These are phyloP conservation scores for Oostethus manadensis DNA, from an alignment of 2,113 vertebrate genomes.

Conservation along the genomic window DNA sequence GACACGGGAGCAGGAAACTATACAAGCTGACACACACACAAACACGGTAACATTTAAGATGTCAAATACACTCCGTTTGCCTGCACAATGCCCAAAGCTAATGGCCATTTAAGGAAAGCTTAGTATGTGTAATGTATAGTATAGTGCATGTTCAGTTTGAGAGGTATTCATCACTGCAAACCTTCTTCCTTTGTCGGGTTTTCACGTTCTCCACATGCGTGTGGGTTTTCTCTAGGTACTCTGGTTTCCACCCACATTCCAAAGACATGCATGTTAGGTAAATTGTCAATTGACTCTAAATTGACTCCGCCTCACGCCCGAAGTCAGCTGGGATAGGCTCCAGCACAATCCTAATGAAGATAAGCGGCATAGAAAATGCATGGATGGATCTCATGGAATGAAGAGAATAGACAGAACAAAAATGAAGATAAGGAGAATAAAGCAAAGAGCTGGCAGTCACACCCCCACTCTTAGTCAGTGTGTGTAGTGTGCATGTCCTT, in stretches of 20 bases:
- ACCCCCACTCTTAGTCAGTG: slow-evolving; percentile 35
- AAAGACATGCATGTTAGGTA: no score
- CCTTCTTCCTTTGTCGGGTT: no score
- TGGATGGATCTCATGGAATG: slow-evolving; percentile 22
- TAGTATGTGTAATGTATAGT: background rate
- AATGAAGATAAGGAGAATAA: slow-evolving; percentile 43
- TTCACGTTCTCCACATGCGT: no score
- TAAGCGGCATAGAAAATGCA: no score
- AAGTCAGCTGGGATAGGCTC: no score
- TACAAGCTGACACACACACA: slow-evolving; percentile 52
- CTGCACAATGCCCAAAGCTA: slow-evolving; percentile 3
- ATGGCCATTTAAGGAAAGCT: background rate
- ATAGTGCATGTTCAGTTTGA: background rate
- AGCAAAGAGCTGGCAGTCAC: slow-evolving; percentile 56
- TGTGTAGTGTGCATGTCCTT: slow-evolving; percentile 32
- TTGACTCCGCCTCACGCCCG: no score
- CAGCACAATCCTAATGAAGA: no score
- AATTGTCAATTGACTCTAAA: no score
- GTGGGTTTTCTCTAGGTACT: no score
- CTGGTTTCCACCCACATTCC: no score
- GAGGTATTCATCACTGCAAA: no score
- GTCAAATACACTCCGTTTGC: slow-evolving; percentile 7
- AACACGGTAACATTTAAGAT: slow-evolving; percentile 4
- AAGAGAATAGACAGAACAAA: slow-evolving; percentile 26
- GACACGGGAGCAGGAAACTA: slow-evolving; percentile 57